A percentile compares a stretch with the other conserved stretches of the same genome.
phyloP scores from a whole-genome alignment of 2,113 vertebrate species.

The Noturus placidus region DNA sequence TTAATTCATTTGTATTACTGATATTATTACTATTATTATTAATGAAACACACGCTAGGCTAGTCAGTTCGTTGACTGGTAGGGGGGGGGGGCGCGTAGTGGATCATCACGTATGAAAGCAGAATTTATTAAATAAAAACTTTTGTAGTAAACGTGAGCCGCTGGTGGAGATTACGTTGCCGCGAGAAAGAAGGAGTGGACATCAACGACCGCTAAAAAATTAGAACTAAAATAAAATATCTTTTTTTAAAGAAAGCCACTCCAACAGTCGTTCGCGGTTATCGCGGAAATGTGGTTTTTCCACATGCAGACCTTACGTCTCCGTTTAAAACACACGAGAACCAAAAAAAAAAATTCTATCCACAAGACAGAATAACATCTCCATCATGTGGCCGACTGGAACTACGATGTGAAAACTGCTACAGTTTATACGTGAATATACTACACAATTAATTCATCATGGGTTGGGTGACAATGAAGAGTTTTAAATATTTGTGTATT shows the following conservation, averaged over 20 bases:
- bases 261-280: background rate
- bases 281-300: background rate
- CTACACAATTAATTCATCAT: conserved; percentile 14
- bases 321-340: conserved; percentile 5
- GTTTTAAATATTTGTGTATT: background rate
- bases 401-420: conserved; percentile 31
- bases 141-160: background rate
- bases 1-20: background rate
- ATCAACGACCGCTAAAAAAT: background rate
- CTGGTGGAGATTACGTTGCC: background rate
- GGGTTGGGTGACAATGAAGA: conserved; percentile 34
- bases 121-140: background rate
- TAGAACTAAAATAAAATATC: conserved; percentile 33
- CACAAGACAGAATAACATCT: conserved; percentile 18
- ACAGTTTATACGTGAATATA: conserved; percentile 41
- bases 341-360: background rate
- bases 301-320: background rate
- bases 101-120: background rate
- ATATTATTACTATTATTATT: too few species aligned
- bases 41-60: background rate
- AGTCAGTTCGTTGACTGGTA: background rate
- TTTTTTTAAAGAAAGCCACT: background rate
- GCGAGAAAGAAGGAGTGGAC: background rate
- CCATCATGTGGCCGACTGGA: conserved; percentile 44
- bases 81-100: background rate